These are phyloP conservation scores for Caenorhabditis virilis DNA, from an alignment of 2,888 invertebrate genomes.

Conservation along the genomic window DNA sequence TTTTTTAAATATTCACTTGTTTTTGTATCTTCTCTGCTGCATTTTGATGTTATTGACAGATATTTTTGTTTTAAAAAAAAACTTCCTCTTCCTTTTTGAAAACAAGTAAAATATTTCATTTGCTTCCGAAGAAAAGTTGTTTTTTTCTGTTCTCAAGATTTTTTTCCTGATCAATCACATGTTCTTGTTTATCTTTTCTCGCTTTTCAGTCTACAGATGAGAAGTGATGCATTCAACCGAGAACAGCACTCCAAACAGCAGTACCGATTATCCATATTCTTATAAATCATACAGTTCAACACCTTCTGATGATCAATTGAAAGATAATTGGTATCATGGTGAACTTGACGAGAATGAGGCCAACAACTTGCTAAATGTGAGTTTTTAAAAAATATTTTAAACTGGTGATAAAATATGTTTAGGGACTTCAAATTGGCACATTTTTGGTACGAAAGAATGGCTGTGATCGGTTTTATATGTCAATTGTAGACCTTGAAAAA, in stretches of 20 bases:
- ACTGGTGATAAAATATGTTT: conserved; percentile 2
- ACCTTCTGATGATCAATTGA: conserved; percentile 13
- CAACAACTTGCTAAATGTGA: conserved; percentile 33
- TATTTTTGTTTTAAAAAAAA: background rate
- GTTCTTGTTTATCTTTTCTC: too few species aligned
- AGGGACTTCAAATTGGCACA: conserved; percentile 21
- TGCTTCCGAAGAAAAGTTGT: background rate
- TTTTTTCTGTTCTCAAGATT: background rate
- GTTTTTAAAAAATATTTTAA: background rate
- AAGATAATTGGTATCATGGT: conserved; percentile 41
- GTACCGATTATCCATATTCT: conserved; percentile 11
- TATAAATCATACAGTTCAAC: conserved; percentile 6
- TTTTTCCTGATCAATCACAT: background rate
- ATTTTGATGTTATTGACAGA: background rate
- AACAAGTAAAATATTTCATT: background rate
- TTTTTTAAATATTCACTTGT: too few species aligned
- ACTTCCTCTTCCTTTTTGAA: background rate
- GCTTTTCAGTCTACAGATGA: conserved; percentile 30
- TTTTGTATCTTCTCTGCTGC: background rate
- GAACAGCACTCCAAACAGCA: conserved; percentile 30
- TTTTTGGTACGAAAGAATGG: conserved; percentile 34
- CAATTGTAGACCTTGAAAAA: conserved; percentile 23
- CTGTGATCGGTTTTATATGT: conserved; percentile 21
- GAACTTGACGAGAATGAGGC: conserved; percentile 37
- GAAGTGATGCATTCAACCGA: conserved; percentile 30